phyloP scores from a whole-genome alignment of 2,888 invertebrate species.

The Nemoura dubitans region DNA sequence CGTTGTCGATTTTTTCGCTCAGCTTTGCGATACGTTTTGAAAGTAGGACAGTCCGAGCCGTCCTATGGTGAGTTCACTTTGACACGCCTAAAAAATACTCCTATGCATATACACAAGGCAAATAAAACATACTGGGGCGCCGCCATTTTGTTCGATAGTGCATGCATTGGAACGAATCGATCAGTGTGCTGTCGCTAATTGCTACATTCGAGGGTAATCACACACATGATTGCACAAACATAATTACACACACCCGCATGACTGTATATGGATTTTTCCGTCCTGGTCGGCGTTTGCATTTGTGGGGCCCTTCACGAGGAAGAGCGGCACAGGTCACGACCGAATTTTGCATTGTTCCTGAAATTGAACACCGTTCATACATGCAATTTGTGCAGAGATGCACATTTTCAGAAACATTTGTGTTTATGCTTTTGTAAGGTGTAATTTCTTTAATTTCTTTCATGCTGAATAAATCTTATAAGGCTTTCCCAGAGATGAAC shows the following conservation, averaged over 20 bases:
- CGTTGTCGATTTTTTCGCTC: background rate
- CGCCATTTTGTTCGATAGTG: background rate
- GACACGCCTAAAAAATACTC: background rate
- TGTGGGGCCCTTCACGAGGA: background rate
- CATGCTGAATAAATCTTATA: too few relatives aligned
- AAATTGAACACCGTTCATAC: too few relatives aligned
- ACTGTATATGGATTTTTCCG: background rate
- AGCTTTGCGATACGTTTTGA: background rate
- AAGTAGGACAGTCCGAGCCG: background rate
- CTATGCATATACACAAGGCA: background rate
- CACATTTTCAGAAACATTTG: too few relatives aligned
- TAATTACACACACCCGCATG: conserved; percentile 4
- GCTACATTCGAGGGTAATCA: background rate
- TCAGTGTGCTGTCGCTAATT: background rate
- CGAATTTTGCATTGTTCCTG: too few relatives aligned
- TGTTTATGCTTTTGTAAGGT: too few relatives aligned
- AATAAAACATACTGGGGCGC: background rate
- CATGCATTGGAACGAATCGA: background rate
- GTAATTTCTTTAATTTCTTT: too few relatives aligned
- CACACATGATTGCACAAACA: background rate
- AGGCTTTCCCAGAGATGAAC: too few relatives aligned
- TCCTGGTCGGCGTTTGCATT: background rate
- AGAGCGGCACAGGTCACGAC: background rate
- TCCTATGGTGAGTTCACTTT: background rate
- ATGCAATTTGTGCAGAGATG: too few relatives aligned